phyloP scores from a whole-genome alignment of 2,888 invertebrate species.

The Spisula solida region DNA sequence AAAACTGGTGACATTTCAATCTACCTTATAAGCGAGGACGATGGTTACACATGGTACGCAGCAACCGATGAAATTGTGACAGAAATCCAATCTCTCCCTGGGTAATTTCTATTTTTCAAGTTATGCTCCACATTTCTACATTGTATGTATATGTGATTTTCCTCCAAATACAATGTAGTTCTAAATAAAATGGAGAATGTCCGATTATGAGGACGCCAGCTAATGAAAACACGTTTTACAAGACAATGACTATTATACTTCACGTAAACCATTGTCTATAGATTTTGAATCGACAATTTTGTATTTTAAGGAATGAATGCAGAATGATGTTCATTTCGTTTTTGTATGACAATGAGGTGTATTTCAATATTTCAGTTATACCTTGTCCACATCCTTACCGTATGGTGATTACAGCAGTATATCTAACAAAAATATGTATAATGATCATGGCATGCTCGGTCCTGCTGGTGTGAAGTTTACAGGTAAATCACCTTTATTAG shows the following conservation, averaged over 20 bases:
- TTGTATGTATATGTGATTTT: too few species aligned
- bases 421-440: slow-evolving; percentile 37
- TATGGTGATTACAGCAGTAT: slow-evolving; percentile 34
- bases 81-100: slow-evolving; percentile 19
- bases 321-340: not conserved
- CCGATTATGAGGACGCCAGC: too few species aligned
- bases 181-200: too few species aligned
- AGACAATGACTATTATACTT: too few species aligned
- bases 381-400: slow-evolving; percentile 21
- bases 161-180: too few species aligned
- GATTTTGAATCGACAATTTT: too few species aligned
- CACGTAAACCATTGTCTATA: too few species aligned
- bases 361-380: slow-evolving; percentile 35
- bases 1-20: slow-evolving; percentile 43
- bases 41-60: slow-evolving; percentile 57
- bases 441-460: slow-evolving; percentile 34
- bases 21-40: slow-evolving; percentile 58
- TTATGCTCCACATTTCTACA: not conserved
- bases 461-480: slow-evolving; percentile 36
- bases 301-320: not conserved
- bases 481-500: slow-evolving; percentile 23
- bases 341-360: not conserved
- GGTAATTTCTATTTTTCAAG: slow-evolving; percentile 14
- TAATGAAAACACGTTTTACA: too few species aligned
- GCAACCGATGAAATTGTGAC: slow-evolving; percentile 34